A percentile compares a stretch with the other conserved stretches of the same genome.
These are phyloP conservation scores for Gymnogyps californianus DNA, from an alignment of 2,113 vertebrate genomes.

Conservation along the genomic window DNA sequence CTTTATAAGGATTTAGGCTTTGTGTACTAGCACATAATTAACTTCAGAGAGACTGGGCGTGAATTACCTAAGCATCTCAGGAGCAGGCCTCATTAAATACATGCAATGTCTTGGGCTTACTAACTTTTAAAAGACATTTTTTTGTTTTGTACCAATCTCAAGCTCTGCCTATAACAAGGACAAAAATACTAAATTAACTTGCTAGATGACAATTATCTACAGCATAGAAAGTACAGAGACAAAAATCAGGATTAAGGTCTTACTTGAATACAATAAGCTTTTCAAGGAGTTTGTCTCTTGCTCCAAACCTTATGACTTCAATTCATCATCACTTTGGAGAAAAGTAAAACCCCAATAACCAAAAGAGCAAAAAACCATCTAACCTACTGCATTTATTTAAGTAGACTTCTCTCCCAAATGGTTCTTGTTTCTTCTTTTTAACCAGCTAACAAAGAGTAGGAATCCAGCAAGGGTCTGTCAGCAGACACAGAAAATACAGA, in stretches of 20 bases:
- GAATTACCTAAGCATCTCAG: neutral
- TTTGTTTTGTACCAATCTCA: neutral
- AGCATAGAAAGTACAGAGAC: neutral
- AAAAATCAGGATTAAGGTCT: neutral
- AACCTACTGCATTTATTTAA: neutral
- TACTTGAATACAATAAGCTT: neutral
- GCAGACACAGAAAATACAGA: neutral
- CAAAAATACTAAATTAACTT: neutral
- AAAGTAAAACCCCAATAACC: neutral
- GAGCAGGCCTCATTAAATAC: neutral
- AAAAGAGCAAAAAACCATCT: neutral
- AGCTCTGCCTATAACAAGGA: neutral
- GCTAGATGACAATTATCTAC: neutral
- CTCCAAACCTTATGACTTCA: neutral
- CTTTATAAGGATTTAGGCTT: neutral
- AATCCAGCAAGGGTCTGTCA: neutral
- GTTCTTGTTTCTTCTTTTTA: neutral
- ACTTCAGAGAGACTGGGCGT: neutral
- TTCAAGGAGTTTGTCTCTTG: neutral
- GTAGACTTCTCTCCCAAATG: neutral
- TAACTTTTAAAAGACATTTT: neutral
- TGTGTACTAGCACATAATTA: neutral
- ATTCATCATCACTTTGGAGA: neutral
- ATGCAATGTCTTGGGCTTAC: neutral
- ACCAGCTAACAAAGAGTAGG: neutral